A percentile compares a stretch with the other conserved stretches of the same genome.
These are phyloP conservation scores for Phengaris arion DNA, from an alignment of 2,888 invertebrate genomes.

Conservation along the genomic window DNA sequence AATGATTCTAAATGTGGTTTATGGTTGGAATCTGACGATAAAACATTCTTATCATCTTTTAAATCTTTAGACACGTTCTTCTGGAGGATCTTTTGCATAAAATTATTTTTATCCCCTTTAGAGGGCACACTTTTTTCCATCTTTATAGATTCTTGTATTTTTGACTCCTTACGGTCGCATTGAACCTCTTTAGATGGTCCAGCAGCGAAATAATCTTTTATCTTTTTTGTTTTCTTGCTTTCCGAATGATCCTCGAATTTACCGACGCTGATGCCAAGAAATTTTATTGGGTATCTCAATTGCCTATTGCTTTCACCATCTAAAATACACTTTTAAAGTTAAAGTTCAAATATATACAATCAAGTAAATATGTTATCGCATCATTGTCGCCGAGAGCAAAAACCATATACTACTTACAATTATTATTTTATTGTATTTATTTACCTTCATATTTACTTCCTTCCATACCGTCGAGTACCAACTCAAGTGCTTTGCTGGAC, in stretches of 20 bases:
- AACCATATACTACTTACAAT: not conserved
- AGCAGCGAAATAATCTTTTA: slow-evolving; percentile 79
- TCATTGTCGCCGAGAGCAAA: not conserved
- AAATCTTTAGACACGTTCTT: slow-evolving; percentile 35
- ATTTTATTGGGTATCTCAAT: slow-evolving; percentile 80
- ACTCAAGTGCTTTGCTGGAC: slow-evolving; percentile 81
- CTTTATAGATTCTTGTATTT: slow-evolving; percentile 28
- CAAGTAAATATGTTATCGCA: not conserved
- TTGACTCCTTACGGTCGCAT: slow-evolving; percentile 31
- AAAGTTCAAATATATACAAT: not conserved
- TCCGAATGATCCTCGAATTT: slow-evolving; percentile 84
- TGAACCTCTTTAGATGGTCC: slow-evolving; percentile 52
- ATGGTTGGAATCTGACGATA: not conserved
- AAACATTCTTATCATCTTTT: slow-evolving; percentile 31
- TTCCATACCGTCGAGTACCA: slow-evolving; percentile 82
- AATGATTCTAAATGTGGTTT: slow-evolving; percentile 46
- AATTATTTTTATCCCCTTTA: slow-evolving; percentile 54
- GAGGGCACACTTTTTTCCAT: slow-evolving; percentile 25
- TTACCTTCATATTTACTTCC: slow-evolving; percentile 60
- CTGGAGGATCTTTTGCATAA: slow-evolving; percentile 57
- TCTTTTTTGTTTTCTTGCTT: slow-evolving; percentile 75
- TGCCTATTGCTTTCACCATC: slow-evolving; percentile 60
- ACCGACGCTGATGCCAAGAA: slow-evolving; percentile 87
- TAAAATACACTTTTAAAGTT: slow-evolving; percentile 43
- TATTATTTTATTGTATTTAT: not conserved